These are phyloP conservation scores for Homarus gammarus DNA, from an alignment of 2,888 invertebrate genomes.

Conservation along the genomic window DNA sequence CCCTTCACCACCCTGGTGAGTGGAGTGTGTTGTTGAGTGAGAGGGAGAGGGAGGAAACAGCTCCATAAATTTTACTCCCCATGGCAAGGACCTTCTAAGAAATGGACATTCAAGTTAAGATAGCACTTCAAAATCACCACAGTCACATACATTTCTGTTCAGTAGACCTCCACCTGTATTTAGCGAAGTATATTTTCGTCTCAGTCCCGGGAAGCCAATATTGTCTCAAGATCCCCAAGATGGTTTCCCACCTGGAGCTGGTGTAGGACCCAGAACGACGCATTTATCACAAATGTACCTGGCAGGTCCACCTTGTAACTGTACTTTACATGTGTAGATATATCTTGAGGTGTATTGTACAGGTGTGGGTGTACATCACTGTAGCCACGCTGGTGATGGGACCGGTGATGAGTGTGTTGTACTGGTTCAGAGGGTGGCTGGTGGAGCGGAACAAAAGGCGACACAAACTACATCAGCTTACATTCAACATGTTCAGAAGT, in stretches of 20 bases:
- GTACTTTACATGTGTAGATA: neutral
- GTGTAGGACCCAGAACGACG: too few relatives aligned
- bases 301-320: neutral
- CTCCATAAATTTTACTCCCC: too few relatives aligned
- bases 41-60: neutral
- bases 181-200: too few relatives aligned
- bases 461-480: neutral
- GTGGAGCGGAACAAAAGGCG: neutral
- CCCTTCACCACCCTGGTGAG: conserved; percentile 55
- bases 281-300: too few relatives aligned
- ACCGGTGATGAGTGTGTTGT: conserved; percentile 7
- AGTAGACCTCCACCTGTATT: too few relatives aligned
- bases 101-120: too few relatives aligned
- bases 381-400: conserved; percentile 32
- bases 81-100: neutral
- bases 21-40: neutral
- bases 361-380: conserved; percentile 43
- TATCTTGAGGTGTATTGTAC: neutral
- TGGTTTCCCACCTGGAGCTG: too few relatives aligned
- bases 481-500: conserved; percentile 58
- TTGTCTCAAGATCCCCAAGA: too few relatives aligned
- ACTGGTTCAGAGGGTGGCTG: neutral
- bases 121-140: too few relatives aligned
- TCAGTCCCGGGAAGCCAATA: too few relatives aligned
- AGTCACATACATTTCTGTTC: too few relatives aligned